Base-by-base conservation (phyloP, 2,888 invertebrate species). In the Agrotis exclamationis region DNA sequence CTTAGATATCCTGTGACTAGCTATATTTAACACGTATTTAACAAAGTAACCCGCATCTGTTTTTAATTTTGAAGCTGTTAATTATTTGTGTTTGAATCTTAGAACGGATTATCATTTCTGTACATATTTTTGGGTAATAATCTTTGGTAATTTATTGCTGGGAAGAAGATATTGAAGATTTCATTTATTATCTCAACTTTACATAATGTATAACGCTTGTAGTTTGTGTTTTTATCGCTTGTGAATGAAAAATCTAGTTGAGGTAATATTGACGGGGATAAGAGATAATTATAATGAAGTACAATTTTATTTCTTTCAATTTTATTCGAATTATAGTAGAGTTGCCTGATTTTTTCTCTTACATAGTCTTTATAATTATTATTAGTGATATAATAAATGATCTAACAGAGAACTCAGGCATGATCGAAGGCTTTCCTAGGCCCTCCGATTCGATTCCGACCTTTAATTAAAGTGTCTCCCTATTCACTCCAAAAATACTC, bases 1-100 rank as follows among this genome's bases (percentile, higher is more conserved):
- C 80, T 78, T 89, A 87, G 81, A 80, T 87, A 81, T 84, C 79
- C 85, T 88, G 90, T 89, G 92, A 91, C 90, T 88, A 77, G 80
- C 81, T 89, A 88, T 88, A 89, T 90, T 88, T 85, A 87, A 85
- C 66, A 76, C 39, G 39, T 50, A 51, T 63, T 74, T 67, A 83
- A 75, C 71, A 79, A 78, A 70, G 71, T 63, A 60, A 47, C 66
- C 63, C 71, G 70, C 70, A 73, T 82, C 73, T 82, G 78, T 72
- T 85, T 83, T 66, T 51, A 80, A 80, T 76, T 73, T 76, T 45
- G 68, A 63, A 81, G 60, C 53, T 24, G 63, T 71, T 72, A 47
- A 72, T 73, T 70, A 58, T 70, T 67, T 67, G 45, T 67, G 53
- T 67, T 56, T 63, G 33, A 57, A 67, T 33, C 53, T 54, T 63